Base-by-base conservation (phyloP, 2,888 invertebrate species). In the Drosophila vallismaia region DNA sequence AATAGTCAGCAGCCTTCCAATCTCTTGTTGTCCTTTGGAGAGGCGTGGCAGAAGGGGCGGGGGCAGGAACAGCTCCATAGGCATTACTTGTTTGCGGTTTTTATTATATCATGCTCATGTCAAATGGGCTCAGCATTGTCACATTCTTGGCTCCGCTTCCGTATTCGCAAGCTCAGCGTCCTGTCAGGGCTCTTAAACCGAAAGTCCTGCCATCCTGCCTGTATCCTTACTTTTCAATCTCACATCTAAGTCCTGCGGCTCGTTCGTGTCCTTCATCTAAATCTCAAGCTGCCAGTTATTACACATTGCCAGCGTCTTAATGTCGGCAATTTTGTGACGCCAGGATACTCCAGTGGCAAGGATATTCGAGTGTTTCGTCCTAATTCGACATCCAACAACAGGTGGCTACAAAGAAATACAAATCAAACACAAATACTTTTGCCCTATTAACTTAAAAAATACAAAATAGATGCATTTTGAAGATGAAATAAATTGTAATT, bases 71-170 rank as follows among this genome's bases (percentile, higher is more conserved):
- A 45, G n/a, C 7, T 33, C 10, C 46, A 26, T 63, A 71, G 75
- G 68, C 72, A 74, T 86, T 83, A 69, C 86, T 86, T 86, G 86
- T 83, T 81, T 81, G 84, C 77, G 80, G 80, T 81, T 83, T 76
- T 85, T 83, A 85, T 86, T 84, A 86, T 82, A 84, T 86, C 87
- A 84, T 78, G 73, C 73, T 81, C 78, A 78, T 76, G 82, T 83
- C 87, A 83, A 77, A 81, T 79, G 85, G 79, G 82, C 85, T 83
- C 86, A 86, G 74, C 71, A 69, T 77, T 86, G 86, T 81, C 81
- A 81, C 78, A 79, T 80, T 59, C 83, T 76, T 76, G 69, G 74
- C 49, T 71, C 48, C 53, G 28, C 53, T 56, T 66, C 33, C 36
- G 19, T n/a, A 42, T 80, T 50, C 48, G 81, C 79, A 63, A 70